Evolutionary conservation across 2,888 invertebrate species (phyloP).

Genomic region (Dendrolimus houi): DNA sequence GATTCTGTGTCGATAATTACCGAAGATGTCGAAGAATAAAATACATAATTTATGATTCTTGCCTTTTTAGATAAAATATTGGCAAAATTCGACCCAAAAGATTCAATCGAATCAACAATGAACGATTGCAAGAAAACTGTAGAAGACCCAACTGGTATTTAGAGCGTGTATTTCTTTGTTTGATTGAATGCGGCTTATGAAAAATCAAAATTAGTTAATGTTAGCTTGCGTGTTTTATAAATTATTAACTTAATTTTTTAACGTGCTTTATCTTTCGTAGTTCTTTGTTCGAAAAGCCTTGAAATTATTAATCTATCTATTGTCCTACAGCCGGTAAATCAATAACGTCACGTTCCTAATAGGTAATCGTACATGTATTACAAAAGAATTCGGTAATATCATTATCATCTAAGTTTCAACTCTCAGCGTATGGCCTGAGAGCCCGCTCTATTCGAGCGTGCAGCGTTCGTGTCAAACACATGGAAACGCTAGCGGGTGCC

Average conservation of each 20-base stretch:
- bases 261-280: not conserved
- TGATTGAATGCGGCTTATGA: not conserved
- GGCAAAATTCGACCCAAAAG: slow-evolving; percentile 21
- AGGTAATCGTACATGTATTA: not conserved
- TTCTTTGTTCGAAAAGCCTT: not conserved
- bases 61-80: slow-evolving; percentile 30
- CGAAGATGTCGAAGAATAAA: too few species aligned
- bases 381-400: too few species aligned
- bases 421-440: too few species aligned
- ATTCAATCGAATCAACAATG: slow-evolving; percentile 15
- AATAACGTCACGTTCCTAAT: not conserved
- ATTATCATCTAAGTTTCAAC: too few species aligned
- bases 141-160: slow-evolving; percentile 31
- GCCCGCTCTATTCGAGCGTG: too few species aligned
- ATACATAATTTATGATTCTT: not conserved
- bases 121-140: slow-evolving; percentile 20
- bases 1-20: too few species aligned
- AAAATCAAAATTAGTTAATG: not conserved
- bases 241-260: not conserved
- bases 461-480: too few species aligned
- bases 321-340: not conserved
- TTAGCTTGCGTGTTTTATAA: not conserved
- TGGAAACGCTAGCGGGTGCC: too few species aligned
- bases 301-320: not conserved
- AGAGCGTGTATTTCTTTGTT: not conserved